These are phyloP conservation scores for Zosterops lateralis DNA, from an alignment of 2,113 vertebrate species.

Conservation along the genomic window DNA sequence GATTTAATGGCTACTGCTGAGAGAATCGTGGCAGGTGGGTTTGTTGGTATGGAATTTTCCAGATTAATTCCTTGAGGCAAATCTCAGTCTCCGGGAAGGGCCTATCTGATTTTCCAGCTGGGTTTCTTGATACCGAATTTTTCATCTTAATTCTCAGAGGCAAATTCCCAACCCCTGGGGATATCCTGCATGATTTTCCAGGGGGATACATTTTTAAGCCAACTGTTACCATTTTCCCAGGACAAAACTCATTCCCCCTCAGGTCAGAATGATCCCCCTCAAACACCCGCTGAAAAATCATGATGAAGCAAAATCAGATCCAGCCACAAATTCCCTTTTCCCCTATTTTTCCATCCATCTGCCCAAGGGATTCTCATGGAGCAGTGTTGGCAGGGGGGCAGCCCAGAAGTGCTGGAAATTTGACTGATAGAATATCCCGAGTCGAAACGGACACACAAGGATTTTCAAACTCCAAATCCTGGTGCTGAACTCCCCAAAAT, in stretches of 20 bases:
- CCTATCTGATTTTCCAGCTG: background rate
- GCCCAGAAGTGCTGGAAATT: background rate
- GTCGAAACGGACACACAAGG: background rate
- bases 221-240: rapidly evolving
- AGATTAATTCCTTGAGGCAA: background rate
- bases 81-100: background rate
- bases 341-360: background rate
- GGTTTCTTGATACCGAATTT: background rate
- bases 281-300: rapidly evolving
- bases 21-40: background rate
- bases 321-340: background rate
- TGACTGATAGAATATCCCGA: background rate
- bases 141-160: background rate
- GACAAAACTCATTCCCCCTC: background rate
- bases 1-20: background rate
- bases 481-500: background rate
- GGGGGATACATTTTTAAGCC: background rate
- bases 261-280: background rate
- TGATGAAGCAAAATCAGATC: background rate
- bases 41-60: background rate
- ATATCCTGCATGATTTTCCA: background rate
- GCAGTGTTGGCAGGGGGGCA: background rate
- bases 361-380: background rate
- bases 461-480: background rate
- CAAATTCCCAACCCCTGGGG: background rate